A percentile compares a stretch with the other conserved stretches of the same genome.
phyloP scores from a whole-genome alignment of 2,888 invertebrate genomes.

The Aspidiotus rigidus region DNA sequence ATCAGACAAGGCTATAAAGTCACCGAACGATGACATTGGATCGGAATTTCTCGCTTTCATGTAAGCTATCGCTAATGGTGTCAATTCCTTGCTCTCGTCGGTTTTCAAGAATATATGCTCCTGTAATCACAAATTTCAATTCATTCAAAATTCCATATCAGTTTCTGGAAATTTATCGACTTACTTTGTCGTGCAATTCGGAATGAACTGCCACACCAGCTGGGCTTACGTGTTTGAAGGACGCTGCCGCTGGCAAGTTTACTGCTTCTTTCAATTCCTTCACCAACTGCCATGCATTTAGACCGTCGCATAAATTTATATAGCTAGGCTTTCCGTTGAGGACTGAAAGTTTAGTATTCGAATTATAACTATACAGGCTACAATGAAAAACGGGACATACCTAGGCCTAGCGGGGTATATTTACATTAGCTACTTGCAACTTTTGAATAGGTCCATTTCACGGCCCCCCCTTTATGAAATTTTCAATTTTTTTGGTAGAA shows the following conservation, averaged over 20 bases:
- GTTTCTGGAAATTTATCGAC: background rate
- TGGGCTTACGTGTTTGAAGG: slow-evolving; percentile 97
- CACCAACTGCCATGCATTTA: slow-evolving; percentile 96
- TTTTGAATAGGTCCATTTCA: too few relatives aligned
- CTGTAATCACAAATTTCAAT: slow-evolving; percentile 44
- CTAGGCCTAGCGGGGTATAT: too few relatives aligned
- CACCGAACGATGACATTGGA: slow-evolving; percentile 98
- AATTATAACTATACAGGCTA: too few relatives aligned
- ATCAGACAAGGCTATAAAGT: slow-evolving; percentile 91
- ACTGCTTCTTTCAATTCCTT: slow-evolving; percentile 72
- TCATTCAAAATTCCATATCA: background rate
- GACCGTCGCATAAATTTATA: slow-evolving; percentile 92
- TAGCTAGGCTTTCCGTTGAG: slow-evolving; percentile 93
- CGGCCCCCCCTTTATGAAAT: too few relatives aligned
- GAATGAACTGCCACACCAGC: slow-evolving; percentile 76
- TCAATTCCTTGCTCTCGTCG: slow-evolving; percentile 62
- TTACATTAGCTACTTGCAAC: background rate
- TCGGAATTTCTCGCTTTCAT: slow-evolving; percentile 95
- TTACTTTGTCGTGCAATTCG: slow-evolving; percentile 37
- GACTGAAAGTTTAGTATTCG: slow-evolving; percentile 47
- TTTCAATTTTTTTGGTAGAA: too few relatives aligned
- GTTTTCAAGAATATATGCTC: slow-evolving; percentile 88
- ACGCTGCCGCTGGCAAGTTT: slow-evolving; percentile 80
- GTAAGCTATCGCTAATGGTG: slow-evolving; percentile 82
- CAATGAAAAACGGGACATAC: too few relatives aligned